Conservation (phyloP, 2,888 invertebrate genomes). For the Caenorhabditis panamensis region DNA sequence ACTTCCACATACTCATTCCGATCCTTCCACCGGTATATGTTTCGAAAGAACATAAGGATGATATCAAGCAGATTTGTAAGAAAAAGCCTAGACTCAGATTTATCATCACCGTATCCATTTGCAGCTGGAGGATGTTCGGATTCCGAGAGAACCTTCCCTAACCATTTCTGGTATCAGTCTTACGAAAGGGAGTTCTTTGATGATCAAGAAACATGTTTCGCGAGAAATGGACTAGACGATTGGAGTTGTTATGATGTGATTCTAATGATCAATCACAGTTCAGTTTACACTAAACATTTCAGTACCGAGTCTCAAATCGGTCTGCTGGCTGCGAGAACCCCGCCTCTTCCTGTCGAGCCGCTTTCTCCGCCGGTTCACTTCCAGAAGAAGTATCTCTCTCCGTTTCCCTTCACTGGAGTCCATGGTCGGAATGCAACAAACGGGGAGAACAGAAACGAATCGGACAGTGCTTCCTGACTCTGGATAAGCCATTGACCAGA, state of each 20-base stretch:
- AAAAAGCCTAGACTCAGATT: background rate
- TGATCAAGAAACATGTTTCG: conserved; percentile 46
- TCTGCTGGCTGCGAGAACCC: conserved; percentile 31
- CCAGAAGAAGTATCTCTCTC: conserved; percentile 21
- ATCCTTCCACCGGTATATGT: conserved; percentile 31
- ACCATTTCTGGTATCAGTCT: conserved; percentile 17
- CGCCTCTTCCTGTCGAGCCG: conserved; percentile 15
- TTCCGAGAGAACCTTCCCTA: conserved; percentile 21
- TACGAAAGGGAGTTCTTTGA: conserved; percentile 15
- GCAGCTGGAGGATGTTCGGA: conserved; percentile 28
- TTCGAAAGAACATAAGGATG: background rate
- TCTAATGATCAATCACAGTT: too few species aligned
- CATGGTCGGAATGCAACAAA: conserved; percentile 31
- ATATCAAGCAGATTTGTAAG: conserved; percentile 24
- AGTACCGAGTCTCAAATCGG: background rate
- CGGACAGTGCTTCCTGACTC: conserved; percentile 27
- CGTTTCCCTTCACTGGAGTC: conserved; percentile 23
- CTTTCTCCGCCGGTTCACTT: background rate
- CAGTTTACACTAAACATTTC: too few species aligned
- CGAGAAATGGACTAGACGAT: conserved; percentile 25
- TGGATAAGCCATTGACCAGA: conserved; percentile 14
- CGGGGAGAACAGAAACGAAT: background rate
- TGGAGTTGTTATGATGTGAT: conserved; percentile 37
- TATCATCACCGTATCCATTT: background rate
- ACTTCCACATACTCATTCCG: conserved; percentile 43